phyloP scores from a whole-genome alignment of 2,113 vertebrate species.

The Dolichotis patagonum region DNA sequence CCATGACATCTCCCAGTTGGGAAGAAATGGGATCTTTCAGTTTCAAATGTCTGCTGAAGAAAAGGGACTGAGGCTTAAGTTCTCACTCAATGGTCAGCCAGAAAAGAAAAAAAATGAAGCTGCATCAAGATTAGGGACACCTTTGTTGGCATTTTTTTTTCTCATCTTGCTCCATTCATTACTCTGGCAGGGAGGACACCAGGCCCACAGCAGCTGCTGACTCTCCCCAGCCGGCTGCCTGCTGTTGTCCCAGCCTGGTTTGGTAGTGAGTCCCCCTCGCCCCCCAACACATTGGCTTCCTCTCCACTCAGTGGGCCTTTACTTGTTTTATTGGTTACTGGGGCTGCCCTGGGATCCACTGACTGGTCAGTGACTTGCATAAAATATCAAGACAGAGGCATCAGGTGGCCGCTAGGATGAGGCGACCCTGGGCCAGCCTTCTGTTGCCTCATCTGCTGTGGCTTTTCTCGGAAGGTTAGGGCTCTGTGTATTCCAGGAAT shows the following conservation, averaged over 20 bases:
- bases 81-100: slow-evolving; percentile 62
- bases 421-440: neutral
- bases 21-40: slow-evolving; percentile 76
- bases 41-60: slow-evolving; percentile 79
- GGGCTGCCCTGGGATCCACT: neutral
- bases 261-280: neutral
- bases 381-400: slow-evolving; percentile 40
- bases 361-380: slow-evolving; percentile 10
- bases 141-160: slow-evolving; percentile 64
- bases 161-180: slow-evolving; percentile 74
- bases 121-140: slow-evolving; percentile 73
- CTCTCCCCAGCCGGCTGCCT: slow-evolving; percentile 77
- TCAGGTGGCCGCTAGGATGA: slow-evolving; percentile 34
- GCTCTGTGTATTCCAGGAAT: slow-evolving; percentile 18
- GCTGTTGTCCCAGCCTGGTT: slow-evolving; percentile 66
- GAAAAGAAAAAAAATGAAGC: slow-evolving; percentile 58
- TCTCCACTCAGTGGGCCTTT: neutral
- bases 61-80: slow-evolving; percentile 66
- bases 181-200: slow-evolving; percentile 63
- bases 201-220: slow-evolving; percentile 75
- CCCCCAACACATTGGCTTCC: neutral
- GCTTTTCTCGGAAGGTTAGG: neutral
- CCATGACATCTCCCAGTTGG: slow-evolving; percentile 54
- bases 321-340: neutral
- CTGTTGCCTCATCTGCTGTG: neutral